Conservation (phyloP, 1,140 invertebrate species). For the Choristoneura fumiferana region DNA sequence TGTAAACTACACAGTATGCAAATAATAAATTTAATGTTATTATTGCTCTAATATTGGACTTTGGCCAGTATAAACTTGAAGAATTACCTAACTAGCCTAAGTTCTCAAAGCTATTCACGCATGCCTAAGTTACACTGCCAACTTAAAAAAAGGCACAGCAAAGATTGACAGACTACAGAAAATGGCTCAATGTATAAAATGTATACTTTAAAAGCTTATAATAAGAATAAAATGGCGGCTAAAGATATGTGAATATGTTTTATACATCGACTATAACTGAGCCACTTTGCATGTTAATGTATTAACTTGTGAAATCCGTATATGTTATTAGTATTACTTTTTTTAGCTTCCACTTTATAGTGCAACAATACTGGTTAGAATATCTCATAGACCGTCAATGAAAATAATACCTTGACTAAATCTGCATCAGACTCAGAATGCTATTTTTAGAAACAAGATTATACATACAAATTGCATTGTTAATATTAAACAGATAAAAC, state of each 20-base stretch:
- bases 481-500: conserved; percentile 62
- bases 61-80: neutral
- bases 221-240: too few species aligned
- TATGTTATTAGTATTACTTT: too few species aligned
- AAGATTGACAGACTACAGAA: neutral
- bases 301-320: too few species aligned
- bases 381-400: neutral
- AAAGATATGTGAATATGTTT: too few species aligned
- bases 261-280: too few species aligned
- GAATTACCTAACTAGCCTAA: conserved; percentile 1
- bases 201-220: too few species aligned
- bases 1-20: too few species aligned
- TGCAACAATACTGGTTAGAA: too few species aligned
- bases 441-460: conserved; percentile 33
- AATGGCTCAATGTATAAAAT: too few species aligned
- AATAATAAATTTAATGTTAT: neutral
- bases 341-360: too few species aligned
- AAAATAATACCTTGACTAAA: conserved; percentile 40
- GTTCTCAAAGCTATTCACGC: conserved; percentile 5
- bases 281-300: too few species aligned
- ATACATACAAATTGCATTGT: conserved; percentile 57
- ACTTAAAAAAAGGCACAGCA: conserved; percentile 9
- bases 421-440: conserved; percentile 60
- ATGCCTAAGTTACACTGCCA: conserved; percentile 5
- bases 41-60: conserved; percentile 13